A percentile compares a stretch with the other conserved stretches of the same genome.
Conservation (phyloP, 2,888 invertebrate genomes). For the Tridacna gigas region DNA sequence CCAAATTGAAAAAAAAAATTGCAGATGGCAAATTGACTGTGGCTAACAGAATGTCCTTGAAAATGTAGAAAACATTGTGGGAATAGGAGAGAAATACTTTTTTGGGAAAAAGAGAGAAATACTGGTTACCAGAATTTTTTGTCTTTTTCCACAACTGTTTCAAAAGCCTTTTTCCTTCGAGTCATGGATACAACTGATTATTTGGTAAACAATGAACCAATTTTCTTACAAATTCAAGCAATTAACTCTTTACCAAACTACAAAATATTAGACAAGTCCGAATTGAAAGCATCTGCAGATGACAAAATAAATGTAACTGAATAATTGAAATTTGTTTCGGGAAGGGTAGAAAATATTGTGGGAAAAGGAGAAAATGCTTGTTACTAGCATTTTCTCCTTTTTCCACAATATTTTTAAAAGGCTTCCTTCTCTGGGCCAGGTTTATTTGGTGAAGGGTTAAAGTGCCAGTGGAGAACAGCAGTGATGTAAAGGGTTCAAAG, state of each 20-base stretch:
- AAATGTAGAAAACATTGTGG: slow-evolving; percentile 1
- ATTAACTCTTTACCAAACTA: too few species aligned
- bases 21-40: not conserved
- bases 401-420: not conserved
- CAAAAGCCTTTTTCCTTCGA: not conserved
- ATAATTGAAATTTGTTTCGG: too few species aligned
- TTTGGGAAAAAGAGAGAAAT: too few species aligned
- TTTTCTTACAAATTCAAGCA: too few species aligned
- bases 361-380: not conserved
- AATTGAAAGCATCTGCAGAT: not conserved
- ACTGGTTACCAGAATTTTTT: not conserved
- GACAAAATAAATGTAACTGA: not conserved
- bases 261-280: too few species aligned
- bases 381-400: not conserved
- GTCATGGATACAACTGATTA: too few species aligned
- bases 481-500: too few species aligned
- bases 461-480: too few species aligned
- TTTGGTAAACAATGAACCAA: too few species aligned
- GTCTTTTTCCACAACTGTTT: not conserved
- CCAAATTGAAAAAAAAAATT: not conserved
- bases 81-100: too few species aligned
- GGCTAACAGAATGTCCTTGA: not conserved
- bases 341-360: not conserved
- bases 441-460: not conserved
- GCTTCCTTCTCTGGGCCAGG: not conserved